These are phyloP conservation scores for Stenolophus ochropezus DNA, from an alignment of 2,888 invertebrate genomes.

Conservation along the genomic window DNA sequence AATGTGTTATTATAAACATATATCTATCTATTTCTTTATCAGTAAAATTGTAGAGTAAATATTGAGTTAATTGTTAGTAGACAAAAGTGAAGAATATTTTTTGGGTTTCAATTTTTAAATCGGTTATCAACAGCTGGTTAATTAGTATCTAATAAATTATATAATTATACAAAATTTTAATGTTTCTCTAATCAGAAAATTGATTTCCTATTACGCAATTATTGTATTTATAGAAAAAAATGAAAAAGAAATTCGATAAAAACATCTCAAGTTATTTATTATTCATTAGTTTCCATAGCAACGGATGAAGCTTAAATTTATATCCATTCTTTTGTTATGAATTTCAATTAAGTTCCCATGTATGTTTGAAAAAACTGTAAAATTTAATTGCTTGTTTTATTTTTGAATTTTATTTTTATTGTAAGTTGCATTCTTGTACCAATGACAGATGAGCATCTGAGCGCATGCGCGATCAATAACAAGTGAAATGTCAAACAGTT, in stretches of 20 bases:
- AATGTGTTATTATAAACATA: too few relatives aligned
- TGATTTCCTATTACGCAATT: background rate
- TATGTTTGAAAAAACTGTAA: background rate
- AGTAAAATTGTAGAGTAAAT: too few relatives aligned
- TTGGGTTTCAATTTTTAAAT: too few relatives aligned
- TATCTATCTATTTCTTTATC: too few relatives aligned
- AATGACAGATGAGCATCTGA: conserved; percentile 35
- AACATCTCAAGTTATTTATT: background rate
- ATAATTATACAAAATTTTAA: too few relatives aligned
- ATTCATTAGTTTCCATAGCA: background rate
- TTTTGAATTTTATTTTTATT: background rate
- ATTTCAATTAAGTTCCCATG: background rate
- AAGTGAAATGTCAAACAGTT: conserved; percentile 57
- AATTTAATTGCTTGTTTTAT: background rate
- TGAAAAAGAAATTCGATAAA: background rate
- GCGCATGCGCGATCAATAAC: conserved; percentile 59
- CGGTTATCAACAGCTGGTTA: too few relatives aligned
- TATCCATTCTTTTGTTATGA: background rate
- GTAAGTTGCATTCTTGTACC: background rate
- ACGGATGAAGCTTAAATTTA: background rate
- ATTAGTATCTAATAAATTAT: too few relatives aligned
- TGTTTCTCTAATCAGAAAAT: too few relatives aligned
- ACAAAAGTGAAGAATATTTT: too few relatives aligned
- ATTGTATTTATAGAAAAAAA: background rate
- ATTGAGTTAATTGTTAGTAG: too few relatives aligned